These are phyloP conservation scores for Callionymus lyra DNA, from an alignment of 2,113 vertebrate genomes.

Conservation along the genomic window DNA sequence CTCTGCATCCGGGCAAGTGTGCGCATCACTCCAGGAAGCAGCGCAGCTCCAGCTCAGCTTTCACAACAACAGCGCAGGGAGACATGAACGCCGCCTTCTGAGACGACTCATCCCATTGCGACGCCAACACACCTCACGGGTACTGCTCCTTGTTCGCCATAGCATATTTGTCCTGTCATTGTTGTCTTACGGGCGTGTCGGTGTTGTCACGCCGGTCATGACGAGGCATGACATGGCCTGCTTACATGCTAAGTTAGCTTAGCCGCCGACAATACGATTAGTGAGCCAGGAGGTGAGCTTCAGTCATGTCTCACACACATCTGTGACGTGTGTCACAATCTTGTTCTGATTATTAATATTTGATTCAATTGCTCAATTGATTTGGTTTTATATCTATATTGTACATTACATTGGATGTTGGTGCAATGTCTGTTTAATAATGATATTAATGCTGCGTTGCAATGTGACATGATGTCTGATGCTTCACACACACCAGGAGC, in stretches of 20 bases:
- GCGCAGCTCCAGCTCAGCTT: slow-evolving; percentile 32
- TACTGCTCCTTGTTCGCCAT: slow-evolving; percentile 14
- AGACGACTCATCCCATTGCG: slow-evolving; percentile 1
- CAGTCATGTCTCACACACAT: too few species aligned
- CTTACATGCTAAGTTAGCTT: slow-evolving; percentile 44
- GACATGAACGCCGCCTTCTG: slow-evolving; percentile 20
- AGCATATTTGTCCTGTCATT: too few species aligned
- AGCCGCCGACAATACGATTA: slow-evolving; percentile 27
- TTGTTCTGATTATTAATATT: too few species aligned
- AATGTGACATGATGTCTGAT: too few species aligned
- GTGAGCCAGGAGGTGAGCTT: not conserved
- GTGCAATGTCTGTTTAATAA: too few species aligned
- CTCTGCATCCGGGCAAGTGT: slow-evolving; percentile 60
- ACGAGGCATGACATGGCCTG: slow-evolving; percentile 55
- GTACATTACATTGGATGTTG: too few species aligned
- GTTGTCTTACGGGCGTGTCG: too few species aligned
- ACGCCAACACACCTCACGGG: slow-evolving; percentile 19
- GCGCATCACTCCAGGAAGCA: slow-evolving; percentile 43
- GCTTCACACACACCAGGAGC: too few species aligned
- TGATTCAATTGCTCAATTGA: too few species aligned
- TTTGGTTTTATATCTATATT: too few species aligned
- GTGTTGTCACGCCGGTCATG: slow-evolving; percentile 4
- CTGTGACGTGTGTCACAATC: too few species aligned
- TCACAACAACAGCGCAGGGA: slow-evolving; percentile 43
- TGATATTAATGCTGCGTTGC: too few species aligned